Base-by-base conservation (phyloP, 2,888 invertebrate genomes). In the Leptinotarsa peninsularis region DNA sequence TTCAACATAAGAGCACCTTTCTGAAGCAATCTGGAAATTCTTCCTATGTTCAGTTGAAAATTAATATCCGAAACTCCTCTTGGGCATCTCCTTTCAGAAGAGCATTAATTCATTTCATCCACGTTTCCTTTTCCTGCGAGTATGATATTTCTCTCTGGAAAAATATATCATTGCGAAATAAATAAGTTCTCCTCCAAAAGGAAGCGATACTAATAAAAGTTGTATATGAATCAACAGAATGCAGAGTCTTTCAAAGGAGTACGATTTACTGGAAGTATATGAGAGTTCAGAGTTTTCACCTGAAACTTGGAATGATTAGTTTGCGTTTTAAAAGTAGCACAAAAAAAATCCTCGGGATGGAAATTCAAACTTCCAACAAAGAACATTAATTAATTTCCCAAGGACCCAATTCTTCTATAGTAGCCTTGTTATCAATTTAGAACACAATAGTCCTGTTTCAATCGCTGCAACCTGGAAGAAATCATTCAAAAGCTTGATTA, bases 401-500 rank as follows among this genome's bases (percentile, higher is more conserved):
- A 60, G 23, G 15, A 58, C 23, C n/a, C 23, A 63, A n/a, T 17
- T 63, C 14, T 33, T 15, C 63, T 33, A 33, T n/a, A 63, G 43
- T 60, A 15, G 15, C 3, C 63, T 63, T 14, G 7, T 63, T 33
- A 27, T 33, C 33, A 63, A 63, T 43, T 18, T 7, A n/a, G 18
- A 63, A 43, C 18, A 63, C 15, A 43, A 63, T 58, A 63, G 33
- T 4, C 63, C n/a, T 63, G 5, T 18, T 50, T 2, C 52, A 52
- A 50, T 52, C 21, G 27, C 17, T 4, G 27, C 70, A 43, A 70
- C 21, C 43, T 21, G 58, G n/a, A 54, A 70, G 54, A 43, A 33
- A 67, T 49, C 33, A 50, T 58, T 70, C 54, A 56, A 21, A 58
- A 70, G 70, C 23, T 43, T 58, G 52, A 70, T 70, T 70, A 56